A percentile compares a stretch with the other conserved stretches of the same genome.
Evolutionary conservation across 2,113 vertebrate species (phyloP).

Genomic region (Nycticorax nycticorax): DNA sequence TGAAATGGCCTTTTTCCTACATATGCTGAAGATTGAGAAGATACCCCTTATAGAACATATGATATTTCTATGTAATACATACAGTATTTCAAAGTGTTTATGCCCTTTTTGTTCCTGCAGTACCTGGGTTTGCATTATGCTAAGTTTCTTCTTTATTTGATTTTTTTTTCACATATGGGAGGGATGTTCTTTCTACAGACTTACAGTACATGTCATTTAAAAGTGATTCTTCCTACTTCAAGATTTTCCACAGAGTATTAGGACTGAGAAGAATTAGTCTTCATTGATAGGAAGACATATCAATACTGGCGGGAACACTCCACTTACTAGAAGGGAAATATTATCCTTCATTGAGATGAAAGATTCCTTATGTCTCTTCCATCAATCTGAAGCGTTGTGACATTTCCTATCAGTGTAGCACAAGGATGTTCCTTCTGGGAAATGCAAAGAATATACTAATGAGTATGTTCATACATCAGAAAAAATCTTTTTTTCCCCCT

Average conservation of each 20-base stretch:
- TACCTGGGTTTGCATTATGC: neutral
- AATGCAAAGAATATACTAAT: slow-evolving; percentile 20
- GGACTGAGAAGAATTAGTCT: neutral
- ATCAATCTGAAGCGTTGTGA: slow-evolving; percentile 9
- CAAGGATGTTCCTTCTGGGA: slow-evolving; percentile 41
- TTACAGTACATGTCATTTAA: neutral
- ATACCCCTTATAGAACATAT: neutral
- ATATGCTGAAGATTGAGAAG: neutral
- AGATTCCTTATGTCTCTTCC: neutral
- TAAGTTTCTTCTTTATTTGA: neutral
- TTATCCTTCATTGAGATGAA: slow-evolving; percentile 20
- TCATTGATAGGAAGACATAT: neutral
- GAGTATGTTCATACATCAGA: neutral
- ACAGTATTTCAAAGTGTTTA: neutral
- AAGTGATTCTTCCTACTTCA: neutral
- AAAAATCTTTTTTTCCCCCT: neutral
- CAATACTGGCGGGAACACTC: neutral
- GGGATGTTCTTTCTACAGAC: neutral
- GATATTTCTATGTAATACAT: neutral
- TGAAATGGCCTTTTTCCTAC: neutral
- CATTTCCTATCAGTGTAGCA: slow-evolving; percentile 4
- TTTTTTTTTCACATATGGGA: neutral
- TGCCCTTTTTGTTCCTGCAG: neutral
- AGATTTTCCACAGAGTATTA: neutral
- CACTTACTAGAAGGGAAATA: slow-evolving; percentile 36